Evolutionary conservation across 2,888 invertebrate species (phyloP).

Genomic region (Cyaniris semiargus): DNA sequence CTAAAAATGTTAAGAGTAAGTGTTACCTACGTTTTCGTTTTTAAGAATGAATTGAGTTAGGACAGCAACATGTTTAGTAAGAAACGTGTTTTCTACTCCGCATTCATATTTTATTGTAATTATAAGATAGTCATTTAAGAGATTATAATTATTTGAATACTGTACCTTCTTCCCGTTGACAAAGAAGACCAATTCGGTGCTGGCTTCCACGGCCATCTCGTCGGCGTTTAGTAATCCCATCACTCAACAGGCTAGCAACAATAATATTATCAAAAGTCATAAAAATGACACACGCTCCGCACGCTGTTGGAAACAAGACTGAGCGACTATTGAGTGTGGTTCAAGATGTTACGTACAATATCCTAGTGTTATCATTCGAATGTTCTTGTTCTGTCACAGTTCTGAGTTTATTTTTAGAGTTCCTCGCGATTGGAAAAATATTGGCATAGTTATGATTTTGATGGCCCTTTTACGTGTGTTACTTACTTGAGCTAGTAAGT

Average conservation of each 20-base stretch:
- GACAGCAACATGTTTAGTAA: not conserved
- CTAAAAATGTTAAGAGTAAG: not conserved
- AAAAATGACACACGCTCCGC: conserved; percentile 39
- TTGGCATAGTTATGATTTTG: not conserved
- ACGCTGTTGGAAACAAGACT: not conserved
- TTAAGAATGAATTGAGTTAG: too few species aligned
- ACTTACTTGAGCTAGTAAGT: too few species aligned
- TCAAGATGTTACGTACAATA: conserved; percentile 18
- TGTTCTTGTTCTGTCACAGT: conserved; percentile 1
- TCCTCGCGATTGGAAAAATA: not conserved
- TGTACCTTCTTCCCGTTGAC: conserved; percentile 76
- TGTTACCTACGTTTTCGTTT: not conserved
- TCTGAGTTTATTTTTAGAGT: not conserved
- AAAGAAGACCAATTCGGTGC: conserved; percentile 68
- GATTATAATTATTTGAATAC: conserved; percentile 27
- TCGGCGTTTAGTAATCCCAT: conserved; percentile 67
- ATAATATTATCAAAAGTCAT: not conserved
- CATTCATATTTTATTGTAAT: not conserved
- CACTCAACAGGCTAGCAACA: conserved; percentile 31
- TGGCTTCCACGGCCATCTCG: conserved; percentile 56
- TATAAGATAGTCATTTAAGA: not conserved
- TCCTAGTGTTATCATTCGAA: conserved; percentile 1
- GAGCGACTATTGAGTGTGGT: not conserved
- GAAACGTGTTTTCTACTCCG: not conserved
- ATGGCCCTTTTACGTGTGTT: too few species aligned